Evolutionary conservation across 2,797 vertebrate species (phyloP).

Genomic region (Neosilurus hyrtlii): DNA sequence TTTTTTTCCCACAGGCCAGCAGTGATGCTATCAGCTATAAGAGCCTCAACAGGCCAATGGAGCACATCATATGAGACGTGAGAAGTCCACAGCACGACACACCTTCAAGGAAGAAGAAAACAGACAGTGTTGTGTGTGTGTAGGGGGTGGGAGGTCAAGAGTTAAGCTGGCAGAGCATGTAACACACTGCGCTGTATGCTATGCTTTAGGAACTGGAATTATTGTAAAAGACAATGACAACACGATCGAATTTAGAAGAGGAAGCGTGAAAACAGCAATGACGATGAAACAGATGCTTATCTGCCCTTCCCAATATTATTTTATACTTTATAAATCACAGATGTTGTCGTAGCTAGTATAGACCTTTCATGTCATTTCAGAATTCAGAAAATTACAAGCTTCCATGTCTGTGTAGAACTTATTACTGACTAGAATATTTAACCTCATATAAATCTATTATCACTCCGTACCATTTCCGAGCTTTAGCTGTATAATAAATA

Average conservation of each 20-base stretch:
- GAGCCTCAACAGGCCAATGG: constrained; percentile 45
- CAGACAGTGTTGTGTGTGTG: not conserved
- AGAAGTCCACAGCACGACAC: constrained; percentile 36
- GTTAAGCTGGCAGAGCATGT: not conserved
- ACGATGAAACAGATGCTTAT: not conserved
- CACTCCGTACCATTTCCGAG: not conserved
- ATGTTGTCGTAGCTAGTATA: not conserved
- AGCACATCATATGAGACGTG: constrained; percentile 39
- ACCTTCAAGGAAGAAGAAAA: constrained; percentile 32
- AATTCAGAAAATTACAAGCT: not conserved
- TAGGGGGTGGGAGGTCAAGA: not conserved
- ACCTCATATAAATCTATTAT: not conserved
- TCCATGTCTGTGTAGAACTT: not conserved
- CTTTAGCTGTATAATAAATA: not conserved
- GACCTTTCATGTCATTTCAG: not conserved
- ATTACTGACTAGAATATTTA: not conserved
- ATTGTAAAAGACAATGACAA: not conserved
- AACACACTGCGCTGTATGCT: not conserved
- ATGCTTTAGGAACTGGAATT: not conserved
- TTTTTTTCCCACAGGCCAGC: constrained; percentile 41
- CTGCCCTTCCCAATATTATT: not conserved
- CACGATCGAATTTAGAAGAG: not conserved
- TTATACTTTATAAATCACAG: not conserved
- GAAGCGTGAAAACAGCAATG: not conserved
- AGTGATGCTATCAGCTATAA: constrained; percentile 50